These are phyloP conservation scores for Nomada fabriciana DNA, from an alignment of 2,888 invertebrate genomes.

Conservation along the genomic window DNA sequence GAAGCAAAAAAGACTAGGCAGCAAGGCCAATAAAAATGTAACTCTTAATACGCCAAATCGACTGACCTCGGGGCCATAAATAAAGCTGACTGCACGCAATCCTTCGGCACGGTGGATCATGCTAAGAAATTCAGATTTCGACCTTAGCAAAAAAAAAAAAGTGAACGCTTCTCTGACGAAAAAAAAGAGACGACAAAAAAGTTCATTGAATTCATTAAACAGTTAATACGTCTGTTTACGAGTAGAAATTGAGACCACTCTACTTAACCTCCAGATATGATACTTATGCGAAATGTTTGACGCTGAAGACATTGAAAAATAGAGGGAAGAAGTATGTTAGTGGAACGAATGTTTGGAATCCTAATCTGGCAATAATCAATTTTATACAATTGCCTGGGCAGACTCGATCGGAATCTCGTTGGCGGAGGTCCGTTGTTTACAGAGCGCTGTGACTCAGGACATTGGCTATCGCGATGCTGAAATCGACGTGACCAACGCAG, in stretches of 20 bases:
- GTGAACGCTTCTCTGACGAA: neutral
- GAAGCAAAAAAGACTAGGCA: slow-evolving; percentile 10
- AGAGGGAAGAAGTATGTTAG: neutral
- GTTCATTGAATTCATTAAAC: neutral
- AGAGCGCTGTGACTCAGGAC: slow-evolving; percentile 77
- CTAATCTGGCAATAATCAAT: neutral
- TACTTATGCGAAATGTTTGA: too few species aligned
- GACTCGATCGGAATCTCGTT: slow-evolving; percentile 29
- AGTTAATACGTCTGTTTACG: neutral
- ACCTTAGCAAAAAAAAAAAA: slow-evolving; percentile 7
- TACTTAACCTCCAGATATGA: too few species aligned
- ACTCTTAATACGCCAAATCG: slow-evolving; percentile 59
- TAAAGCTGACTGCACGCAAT: slow-evolving; percentile 59
- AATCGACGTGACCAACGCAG: slow-evolving; percentile 61
- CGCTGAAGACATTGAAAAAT: too few species aligned
- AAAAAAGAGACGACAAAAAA: neutral
- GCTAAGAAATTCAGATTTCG: slow-evolving; percentile 41
- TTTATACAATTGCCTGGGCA: slow-evolving; percentile 6
- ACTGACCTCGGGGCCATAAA: slow-evolving; percentile 58
- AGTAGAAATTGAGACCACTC: too few species aligned
- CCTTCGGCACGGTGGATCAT: slow-evolving; percentile 36
- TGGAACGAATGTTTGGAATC: neutral
- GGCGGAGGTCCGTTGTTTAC: slow-evolving; percentile 13
- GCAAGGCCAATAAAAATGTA: slow-evolving; percentile 50
- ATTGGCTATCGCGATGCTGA: slow-evolving; percentile 74